These are phyloP conservation scores for Saccopteryx leptura DNA, from an alignment of 2,113 vertebrate genomes.

Conservation along the genomic window DNA sequence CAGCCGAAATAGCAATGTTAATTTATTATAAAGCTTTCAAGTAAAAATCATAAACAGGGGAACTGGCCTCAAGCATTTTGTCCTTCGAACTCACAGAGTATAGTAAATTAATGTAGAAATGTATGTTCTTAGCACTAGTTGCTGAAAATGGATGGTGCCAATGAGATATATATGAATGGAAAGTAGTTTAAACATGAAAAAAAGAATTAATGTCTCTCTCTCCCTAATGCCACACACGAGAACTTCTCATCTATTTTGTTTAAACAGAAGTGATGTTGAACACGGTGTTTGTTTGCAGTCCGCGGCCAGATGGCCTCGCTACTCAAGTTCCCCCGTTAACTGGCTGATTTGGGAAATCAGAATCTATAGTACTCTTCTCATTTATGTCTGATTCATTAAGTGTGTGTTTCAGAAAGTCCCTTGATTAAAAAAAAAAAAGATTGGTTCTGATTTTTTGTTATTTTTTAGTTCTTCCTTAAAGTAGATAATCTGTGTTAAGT, in stretches of 20 bases:
- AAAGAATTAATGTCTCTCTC: not conserved
- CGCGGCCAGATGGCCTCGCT: constrained; percentile 57
- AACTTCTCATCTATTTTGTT: constrained; percentile 47
- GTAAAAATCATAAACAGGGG: constrained; percentile 1
- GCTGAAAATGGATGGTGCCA: not conserved
- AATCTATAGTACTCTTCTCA: not conserved
- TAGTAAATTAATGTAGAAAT: not conserved
- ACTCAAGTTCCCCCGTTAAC: constrained; percentile 63
- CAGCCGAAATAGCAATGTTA: constrained; percentile 33
- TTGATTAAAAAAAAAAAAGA: not conserved
- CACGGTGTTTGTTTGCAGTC: constrained; percentile 23
- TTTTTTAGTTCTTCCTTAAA: constrained; percentile 1
- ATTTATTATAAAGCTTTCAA: constrained; percentile 18
- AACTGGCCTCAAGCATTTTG: not conserved
- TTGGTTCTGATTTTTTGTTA: not conserved
- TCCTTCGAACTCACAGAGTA: not conserved
- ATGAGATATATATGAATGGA: constrained; percentile 6
- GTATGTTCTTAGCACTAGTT: not conserved
- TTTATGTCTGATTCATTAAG: constrained; percentile 67
- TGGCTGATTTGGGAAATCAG: constrained; percentile 69
- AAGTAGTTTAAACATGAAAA: constrained; percentile 38
- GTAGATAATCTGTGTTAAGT: not conserved
- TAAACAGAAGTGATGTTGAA: constrained; percentile 52
- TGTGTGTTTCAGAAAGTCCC: constrained; percentile 10
- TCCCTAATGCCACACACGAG: not conserved